Conservation (phyloP, 2,797 vertebrate genomes). For the Poeciliopsis presidionis region DNA sequence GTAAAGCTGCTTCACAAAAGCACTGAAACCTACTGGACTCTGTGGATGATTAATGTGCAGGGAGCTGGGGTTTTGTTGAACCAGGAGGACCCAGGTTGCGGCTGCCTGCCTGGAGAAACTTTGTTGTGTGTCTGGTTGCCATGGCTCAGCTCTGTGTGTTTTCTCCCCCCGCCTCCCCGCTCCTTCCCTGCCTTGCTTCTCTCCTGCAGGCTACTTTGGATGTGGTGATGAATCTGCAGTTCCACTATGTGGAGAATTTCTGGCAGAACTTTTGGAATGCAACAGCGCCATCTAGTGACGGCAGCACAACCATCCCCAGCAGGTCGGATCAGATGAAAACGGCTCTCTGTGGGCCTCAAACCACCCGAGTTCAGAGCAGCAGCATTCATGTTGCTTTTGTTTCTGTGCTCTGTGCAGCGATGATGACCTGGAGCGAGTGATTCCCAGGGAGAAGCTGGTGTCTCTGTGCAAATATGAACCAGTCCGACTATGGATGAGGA, state of each 20-base stretch:
- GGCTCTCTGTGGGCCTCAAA: not conserved
- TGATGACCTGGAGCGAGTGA: constrained; percentile 84
- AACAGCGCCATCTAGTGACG: constrained; percentile 86
- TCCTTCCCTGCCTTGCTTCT: constrained; percentile 29
- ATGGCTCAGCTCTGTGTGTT: constrained; percentile 76
- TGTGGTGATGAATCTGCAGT: constrained; percentile 97
- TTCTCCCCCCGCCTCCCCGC: constrained; percentile 44
- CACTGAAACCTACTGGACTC: constrained; percentile 34
- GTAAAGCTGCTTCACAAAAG: constrained; percentile 15
- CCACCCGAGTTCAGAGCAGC: not conserved
- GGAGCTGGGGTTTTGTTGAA: constrained; percentile 69
- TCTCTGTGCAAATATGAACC: constrained; percentile 92
- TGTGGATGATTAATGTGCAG: constrained; percentile 70
- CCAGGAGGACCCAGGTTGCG: constrained; percentile 59
- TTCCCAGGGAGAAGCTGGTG: constrained; percentile 91
- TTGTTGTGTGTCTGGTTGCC: constrained; percentile 83
- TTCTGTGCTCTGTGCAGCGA: constrained; percentile 76
- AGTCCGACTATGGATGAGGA: constrained; percentile 94
- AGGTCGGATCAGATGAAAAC: constrained; percentile 78
- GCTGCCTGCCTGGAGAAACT: constrained; percentile 69
- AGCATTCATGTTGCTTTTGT: not conserved
- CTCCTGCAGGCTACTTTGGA: constrained; percentile 89
- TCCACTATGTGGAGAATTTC: constrained; percentile 96
- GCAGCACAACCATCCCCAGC: constrained; percentile 78
- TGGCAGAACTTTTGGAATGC: constrained; percentile 99